Evolutionary conservation across 2,797 vertebrate genomes (phyloP), one percentile per base, ranked within the genome.

Genomic region (Pachyuromys duprasi): DNA sequence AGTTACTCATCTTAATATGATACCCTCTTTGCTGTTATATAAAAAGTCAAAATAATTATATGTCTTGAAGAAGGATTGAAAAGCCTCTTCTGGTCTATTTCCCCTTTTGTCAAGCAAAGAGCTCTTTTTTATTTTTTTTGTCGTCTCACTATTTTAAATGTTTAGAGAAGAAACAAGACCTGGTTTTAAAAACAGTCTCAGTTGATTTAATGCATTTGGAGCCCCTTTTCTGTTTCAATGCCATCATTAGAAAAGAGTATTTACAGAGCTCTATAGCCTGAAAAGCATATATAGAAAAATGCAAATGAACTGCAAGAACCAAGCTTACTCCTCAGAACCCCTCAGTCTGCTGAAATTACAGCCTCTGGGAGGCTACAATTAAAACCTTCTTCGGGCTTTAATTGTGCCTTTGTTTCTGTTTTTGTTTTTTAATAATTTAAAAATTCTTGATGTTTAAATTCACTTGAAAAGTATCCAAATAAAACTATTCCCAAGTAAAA

Each of bases 1-100:
- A 74, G 86, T 95, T 96, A 94, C 79, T 96, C 96, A 94, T 97
- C 95, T 93, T 94, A 97, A 95, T 93, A 24, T 76, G 95, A 97
- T 97, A 97, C 90, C 93, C 18, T 94, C 90, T 93, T 93, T 92
- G 39, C 80, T 93, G 70, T 97, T 96, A 96, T 45, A 92, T 94
- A 92, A 97, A 96, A 96, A 55, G 75, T 18, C 62, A 94, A 91
- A 81, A 96, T 92, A 97, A 95, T 95, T 82, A 84, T 24, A 93
- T 87, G 82, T 76, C 36, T 97, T 97, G 57, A 91, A 80, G 82
- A 89, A 57, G 86, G 75, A 86, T 94, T 96, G 39, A 89, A 96
- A 92, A 97, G 90, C 45, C 76, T 97, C 90, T 97, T 97, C 94
- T 86, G 65, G 88, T 86, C 90, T 95, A 76, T 86, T 97, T 95